These are phyloP conservation scores for Synchiropus splendidus DNA, from an alignment of 2,113 vertebrate species.

Conservation along the genomic window DNA sequence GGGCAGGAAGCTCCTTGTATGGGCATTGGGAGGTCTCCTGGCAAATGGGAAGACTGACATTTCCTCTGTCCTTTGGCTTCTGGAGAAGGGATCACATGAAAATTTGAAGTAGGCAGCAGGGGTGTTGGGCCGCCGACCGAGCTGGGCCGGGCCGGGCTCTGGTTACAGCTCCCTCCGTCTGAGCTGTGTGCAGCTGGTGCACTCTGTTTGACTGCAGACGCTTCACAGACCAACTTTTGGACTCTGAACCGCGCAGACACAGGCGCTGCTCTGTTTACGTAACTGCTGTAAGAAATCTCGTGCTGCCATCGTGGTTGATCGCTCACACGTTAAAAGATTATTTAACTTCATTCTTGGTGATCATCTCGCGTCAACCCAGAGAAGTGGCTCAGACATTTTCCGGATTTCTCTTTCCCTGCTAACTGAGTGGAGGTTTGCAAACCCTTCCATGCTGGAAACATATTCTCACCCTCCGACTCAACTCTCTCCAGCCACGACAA, in stretches of 20 bases:
- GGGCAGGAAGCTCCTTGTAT: conserved; percentile 74
- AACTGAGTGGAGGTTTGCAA: no score
- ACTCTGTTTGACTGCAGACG: conserved; percentile 26
- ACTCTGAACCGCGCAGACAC: conserved; percentile 12
- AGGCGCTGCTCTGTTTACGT: background rate
- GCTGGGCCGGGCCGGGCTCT: conserved; percentile 41
- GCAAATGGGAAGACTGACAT: conserved; percentile 63
- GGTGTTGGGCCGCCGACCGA: conserved; percentile 30
- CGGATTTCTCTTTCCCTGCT: no score
- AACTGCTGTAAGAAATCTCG: background rate
- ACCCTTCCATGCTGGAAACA: no score
- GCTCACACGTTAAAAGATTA: conserved; percentile 21
- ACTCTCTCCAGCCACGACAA: no score
- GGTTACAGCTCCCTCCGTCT: conserved; percentile 35
- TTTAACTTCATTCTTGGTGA: conserved; percentile 1
- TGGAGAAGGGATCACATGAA: conserved; percentile 65
- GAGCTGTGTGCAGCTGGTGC: conserved; percentile 30
- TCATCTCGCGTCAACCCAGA: no score
- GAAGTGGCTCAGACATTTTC: no score
- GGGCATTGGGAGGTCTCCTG: conserved; percentile 68
- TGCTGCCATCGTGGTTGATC: no score
- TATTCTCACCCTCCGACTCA: no score
- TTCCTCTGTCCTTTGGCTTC: conserved; percentile 66
- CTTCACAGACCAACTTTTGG: conserved; percentile 25
- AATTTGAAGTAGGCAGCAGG: conserved; percentile 59